Percentiles rank a stretch among this genome's conserved stretches.
phyloP scores from a whole-genome alignment of 1,140 invertebrate genomes.

The Drosophila navojoa region DNA sequence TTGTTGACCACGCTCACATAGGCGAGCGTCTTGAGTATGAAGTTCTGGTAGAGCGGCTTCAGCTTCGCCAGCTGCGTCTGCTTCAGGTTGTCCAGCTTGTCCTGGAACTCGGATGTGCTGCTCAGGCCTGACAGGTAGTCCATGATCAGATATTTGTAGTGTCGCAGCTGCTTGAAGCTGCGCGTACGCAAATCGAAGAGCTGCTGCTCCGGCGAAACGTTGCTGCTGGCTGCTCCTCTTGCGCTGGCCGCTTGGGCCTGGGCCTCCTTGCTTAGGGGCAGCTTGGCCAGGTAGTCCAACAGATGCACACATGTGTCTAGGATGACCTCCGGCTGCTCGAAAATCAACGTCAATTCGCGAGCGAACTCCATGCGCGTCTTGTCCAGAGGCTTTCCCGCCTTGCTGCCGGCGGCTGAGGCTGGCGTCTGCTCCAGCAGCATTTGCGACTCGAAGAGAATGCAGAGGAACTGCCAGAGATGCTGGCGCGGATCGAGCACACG shows the following conservation, averaged over 20 bases:
- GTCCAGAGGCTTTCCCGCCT: conserved; percentile 70
- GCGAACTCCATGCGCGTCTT: conserved; percentile 57
- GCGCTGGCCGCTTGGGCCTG: conserved; percentile 65
- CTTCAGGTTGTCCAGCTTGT: conserved; percentile 84
- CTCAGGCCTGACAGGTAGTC: conserved; percentile 89
- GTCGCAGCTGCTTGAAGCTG: conserved; percentile 89
- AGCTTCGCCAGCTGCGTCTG: conserved; percentile 9
- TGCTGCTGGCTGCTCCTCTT: not conserved
- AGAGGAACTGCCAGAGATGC: conserved; percentile 91
- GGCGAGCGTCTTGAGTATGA: conserved; percentile 88
- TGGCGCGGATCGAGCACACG: conserved; percentile 88
- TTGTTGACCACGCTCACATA: conserved; percentile 88
- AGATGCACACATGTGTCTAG: conserved; percentile 88
- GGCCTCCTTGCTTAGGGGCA: conserved; percentile 40
- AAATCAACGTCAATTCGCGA: conserved; percentile 51
- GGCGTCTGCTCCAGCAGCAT: conserved; percentile 81
- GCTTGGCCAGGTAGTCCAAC: conserved; percentile 85
- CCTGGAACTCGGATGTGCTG: conserved; percentile 87
- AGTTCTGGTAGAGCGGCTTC: conserved; percentile 85
- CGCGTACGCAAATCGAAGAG: conserved; percentile 89
- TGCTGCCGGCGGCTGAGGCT: not conserved
- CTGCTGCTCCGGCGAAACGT: conserved; percentile 76
- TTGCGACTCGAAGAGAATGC: conserved; percentile 88
- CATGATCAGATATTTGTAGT: conserved; percentile 91
- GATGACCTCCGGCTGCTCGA: conserved; percentile 84